These are phyloP conservation scores for Camptogramma bilineatum DNA, from an alignment of 2,888 invertebrate genomes.

Conservation along the genomic window DNA sequence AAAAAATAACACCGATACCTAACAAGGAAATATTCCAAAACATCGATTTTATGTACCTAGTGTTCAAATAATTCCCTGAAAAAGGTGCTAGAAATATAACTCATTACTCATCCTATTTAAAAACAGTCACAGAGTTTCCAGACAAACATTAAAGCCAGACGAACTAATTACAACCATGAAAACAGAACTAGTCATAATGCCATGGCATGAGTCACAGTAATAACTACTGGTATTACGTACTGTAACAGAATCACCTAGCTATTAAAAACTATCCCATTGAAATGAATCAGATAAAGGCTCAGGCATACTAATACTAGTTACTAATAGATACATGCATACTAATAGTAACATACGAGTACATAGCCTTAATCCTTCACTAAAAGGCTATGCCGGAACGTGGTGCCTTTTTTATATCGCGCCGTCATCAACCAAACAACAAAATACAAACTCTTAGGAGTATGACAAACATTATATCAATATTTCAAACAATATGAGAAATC, in stretches of 20 bases:
- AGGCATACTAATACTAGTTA: constrained; percentile 21
- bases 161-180: constrained; percentile 35
- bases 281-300: constrained; percentile 57
- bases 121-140: constrained; percentile 31
- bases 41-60: too few relatives aligned
- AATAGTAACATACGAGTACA: background rate
- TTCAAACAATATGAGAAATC: too few relatives aligned
- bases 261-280: constrained; percentile 71
- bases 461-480: too few relatives aligned
- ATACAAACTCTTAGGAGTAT: too few relatives aligned
- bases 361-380: too few relatives aligned
- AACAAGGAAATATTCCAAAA: too few relatives aligned
- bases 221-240: constrained; percentile 46
- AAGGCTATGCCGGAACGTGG: too few relatives aligned
- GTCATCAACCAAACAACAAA: too few relatives aligned
- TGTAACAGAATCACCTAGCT: constrained; percentile 36
- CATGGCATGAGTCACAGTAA: constrained; percentile 39
- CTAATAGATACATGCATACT: background rate
- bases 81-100: constrained; percentile 4
- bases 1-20: too few relatives aligned
- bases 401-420: too few relatives aligned
- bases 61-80: background rate
- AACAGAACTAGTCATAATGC: constrained; percentile 39
- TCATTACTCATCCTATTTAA: constrained; percentile 32
- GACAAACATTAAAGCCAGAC: constrained; percentile 42